Percentiles rank a stretch among this genome's conserved stretches.
phyloP scores from a whole-genome alignment of 2,113 vertebrate genomes.

The Triplophysa tibetana region DNA sequence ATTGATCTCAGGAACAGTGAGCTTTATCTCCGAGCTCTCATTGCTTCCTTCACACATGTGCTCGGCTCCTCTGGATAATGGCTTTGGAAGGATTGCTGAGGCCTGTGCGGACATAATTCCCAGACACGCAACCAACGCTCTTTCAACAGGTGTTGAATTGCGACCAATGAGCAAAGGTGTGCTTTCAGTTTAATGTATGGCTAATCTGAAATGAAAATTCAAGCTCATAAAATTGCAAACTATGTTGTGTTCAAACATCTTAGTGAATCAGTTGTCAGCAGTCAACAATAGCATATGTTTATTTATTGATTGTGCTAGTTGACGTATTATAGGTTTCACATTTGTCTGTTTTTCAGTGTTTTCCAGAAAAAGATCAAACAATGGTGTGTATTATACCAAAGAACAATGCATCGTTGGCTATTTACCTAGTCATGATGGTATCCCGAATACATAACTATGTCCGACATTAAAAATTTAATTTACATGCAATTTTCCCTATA shows the following conservation, averaged over 20 bases:
- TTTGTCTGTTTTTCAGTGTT: too few relatives aligned
- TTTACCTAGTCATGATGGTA: too few relatives aligned
- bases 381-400: too few relatives aligned
- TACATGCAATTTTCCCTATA: too few relatives aligned
- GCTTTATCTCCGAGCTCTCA: background rate
- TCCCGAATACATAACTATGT: too few relatives aligned
- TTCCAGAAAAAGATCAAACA: too few relatives aligned
- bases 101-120: slow-evolving; percentile 39
- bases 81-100: slow-evolving; percentile 42
- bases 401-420: too few relatives aligned
- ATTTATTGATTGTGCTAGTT: background rate
- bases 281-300: too few relatives aligned
- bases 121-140: slow-evolving; percentile 25
- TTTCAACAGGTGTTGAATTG: slow-evolving; percentile 41
- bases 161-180: slow-evolving; percentile 23
- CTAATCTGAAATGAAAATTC: slow-evolving; percentile 24
- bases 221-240: background rate
- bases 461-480: too few relatives aligned
- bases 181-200: slow-evolving; percentile 1
- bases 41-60: slow-evolving; percentile 13
- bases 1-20: slow-evolving; percentile 8
- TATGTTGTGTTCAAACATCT: background rate
- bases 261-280: background rate
- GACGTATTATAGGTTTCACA: background rate
- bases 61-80: slow-evolving; percentile 45